Evolutionary conservation across 35 echinoderm and acorn worm genomes (phyloP).

Genomic region (Lytechinus pictus): DNA sequence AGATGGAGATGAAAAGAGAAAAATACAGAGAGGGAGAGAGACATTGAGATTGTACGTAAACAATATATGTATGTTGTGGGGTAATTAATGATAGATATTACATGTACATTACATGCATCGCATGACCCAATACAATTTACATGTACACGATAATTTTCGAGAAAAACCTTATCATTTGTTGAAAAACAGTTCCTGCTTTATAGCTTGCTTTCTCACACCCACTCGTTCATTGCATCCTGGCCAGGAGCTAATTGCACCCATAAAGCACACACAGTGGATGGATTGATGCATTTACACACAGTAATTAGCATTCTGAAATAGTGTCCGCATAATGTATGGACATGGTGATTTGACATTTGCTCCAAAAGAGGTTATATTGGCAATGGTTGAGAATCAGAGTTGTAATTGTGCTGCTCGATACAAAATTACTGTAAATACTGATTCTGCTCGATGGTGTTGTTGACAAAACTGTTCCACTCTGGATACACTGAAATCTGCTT

Average conservation of each 20-base stretch:
- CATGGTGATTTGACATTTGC: neutral
- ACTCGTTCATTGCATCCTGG: neutral
- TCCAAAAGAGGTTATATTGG: neutral
- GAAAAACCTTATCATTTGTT: neutral
- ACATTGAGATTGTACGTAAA: too few relatives aligned
- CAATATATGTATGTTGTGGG: too few relatives aligned
- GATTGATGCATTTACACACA: neutral
- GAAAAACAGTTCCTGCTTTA: neutral
- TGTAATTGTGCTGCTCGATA: too few relatives aligned
- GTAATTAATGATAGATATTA: neutral
- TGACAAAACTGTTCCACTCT: too few relatives aligned
- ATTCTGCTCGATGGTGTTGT: too few relatives aligned
- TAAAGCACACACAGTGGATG: neutral
- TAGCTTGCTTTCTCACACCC: neutral
- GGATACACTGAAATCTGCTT: too few relatives aligned
- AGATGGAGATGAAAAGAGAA: too few relatives aligned
- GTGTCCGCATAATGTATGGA: neutral
- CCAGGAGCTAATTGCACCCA: neutral
- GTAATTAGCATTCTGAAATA: neutral
- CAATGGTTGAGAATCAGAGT: neutral
- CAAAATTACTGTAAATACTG: too few relatives aligned
- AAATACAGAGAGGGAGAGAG: too few relatives aligned
- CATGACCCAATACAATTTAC: too few relatives aligned
- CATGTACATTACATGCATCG: neutral
- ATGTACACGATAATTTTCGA: neutral